Evolutionary conservation across 2,113 vertebrate species (phyloP).

Genomic region (Capreolus pygargus): DNA sequence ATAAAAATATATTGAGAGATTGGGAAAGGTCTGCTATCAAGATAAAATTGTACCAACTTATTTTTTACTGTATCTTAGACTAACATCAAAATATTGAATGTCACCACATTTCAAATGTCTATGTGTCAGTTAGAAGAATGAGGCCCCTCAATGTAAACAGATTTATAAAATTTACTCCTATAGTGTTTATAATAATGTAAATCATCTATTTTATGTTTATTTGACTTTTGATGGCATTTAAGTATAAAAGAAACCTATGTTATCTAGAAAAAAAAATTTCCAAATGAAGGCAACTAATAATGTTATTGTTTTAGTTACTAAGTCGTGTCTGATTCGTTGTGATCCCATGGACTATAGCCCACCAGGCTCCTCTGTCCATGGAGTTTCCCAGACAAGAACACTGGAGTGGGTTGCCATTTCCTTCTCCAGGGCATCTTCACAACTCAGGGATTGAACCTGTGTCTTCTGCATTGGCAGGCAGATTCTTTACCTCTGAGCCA

Average conservation of each 20-base stretch:
- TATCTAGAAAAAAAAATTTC: not conserved
- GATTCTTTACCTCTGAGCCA: not conserved
- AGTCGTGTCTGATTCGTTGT: rapidly evolving
- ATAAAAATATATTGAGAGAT: not conserved
- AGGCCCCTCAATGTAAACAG: not conserved
- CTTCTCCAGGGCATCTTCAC: not conserved
- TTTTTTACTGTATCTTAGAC: not conserved
- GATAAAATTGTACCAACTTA: not conserved
- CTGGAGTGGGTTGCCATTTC: not conserved
- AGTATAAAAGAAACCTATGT: not conserved
- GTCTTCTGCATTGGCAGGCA: not conserved
- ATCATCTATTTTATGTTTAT: not conserved
- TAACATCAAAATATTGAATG: not conserved
- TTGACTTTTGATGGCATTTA: not conserved
- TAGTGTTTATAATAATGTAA: not conserved
- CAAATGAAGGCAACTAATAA: not conserved
- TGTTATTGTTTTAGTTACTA: not conserved
- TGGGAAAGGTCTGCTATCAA: not conserved
- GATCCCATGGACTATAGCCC: not conserved
- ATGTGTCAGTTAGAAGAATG: not conserved
- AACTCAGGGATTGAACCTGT: not conserved
- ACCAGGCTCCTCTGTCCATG: not conserved
- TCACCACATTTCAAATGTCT: not conserved
- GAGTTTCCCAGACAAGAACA: not conserved
- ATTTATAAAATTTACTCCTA: constrained; percentile 29